phyloP scores from a whole-genome alignment of 2,113 vertebrate genomes.

The Argyrosomus japonicus region DNA sequence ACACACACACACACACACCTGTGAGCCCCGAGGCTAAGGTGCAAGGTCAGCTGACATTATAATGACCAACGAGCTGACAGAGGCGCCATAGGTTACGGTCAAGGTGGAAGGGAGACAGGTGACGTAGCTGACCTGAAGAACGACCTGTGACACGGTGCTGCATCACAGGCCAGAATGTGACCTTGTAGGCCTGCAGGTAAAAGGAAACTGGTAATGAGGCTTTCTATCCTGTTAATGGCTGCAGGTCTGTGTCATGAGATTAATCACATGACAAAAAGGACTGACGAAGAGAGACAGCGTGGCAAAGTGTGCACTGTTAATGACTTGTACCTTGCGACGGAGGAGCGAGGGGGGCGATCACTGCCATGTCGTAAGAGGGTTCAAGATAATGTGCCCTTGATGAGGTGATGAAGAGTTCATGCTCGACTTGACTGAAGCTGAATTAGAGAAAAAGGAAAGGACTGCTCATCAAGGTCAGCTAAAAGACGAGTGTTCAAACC shows the following conservation, averaged over 20 bases:
- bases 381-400: not conserved
- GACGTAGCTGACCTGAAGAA: not conserved
- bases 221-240: slow-evolving; percentile 1
- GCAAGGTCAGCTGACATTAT: not conserved
- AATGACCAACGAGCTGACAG: not conserved
- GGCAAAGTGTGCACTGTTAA: not conserved
- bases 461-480: not conserved
- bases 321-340: not conserved
- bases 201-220: slow-evolving; percentile 3
- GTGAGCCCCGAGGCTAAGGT: not conserved
- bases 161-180: slow-evolving; percentile 22
- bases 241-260: slow-evolving; percentile 23
- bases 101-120: slow-evolving; percentile 7
- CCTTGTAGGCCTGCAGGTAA: slow-evolving; percentile 5
- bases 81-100: not conserved
- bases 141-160: slow-evolving; percentile 13
- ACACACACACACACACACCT: slow-evolving; percentile 8
- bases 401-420: not conserved
- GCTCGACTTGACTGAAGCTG: too few relatives aligned
- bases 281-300: not conserved
- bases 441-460: too few relatives aligned
- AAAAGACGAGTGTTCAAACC: not conserved
- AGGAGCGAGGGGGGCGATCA: not conserved
- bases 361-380: not conserved
- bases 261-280: slow-evolving; percentile 25